Base-by-base conservation (phyloP, 1,140 invertebrate species). In the Nymphalis io region DNA sequence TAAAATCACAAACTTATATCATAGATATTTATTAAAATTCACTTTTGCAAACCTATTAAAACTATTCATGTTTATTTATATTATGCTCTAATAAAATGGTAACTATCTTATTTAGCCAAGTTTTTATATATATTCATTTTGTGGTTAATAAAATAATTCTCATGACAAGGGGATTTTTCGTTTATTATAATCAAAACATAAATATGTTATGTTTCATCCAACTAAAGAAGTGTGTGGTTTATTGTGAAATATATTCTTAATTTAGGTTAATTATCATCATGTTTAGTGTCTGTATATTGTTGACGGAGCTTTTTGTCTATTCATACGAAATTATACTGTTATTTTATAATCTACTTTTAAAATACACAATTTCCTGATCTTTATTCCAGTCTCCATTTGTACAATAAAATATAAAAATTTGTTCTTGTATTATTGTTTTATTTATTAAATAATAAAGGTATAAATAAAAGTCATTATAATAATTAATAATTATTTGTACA, bases 311-410 rank as follows among this genome's bases (percentile, higher is more conserved):
- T 70, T 79, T 81, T 81, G 70, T 81, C 72, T 81, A 74, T 82
- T 59, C 82, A 69, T 80, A 84, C 73, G 80, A 80, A 83, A 84
- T 80, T 80, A 72, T 81, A 62, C 75, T 81, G 76, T 84, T 83
- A 70, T 77, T 75, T 83, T 79, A 81, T 83, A 83, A 80, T 86
- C 60, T 83, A 83, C 75, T 83, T 69, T 81, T 84, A 83, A 82
- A 73, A 80, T 65, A 80, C 70, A 73, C n/a, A 75, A 75, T 80
- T 84, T 79, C 83, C 85, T 79, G 81, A 77, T 83, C 80, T 85
- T 83, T 82, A 90, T 90, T 90, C 87, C 88, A 90, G 78, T 88
- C 83, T 84, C 75, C 74, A 85, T 85, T 88, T 88, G 77, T 89
- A 88, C 80, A 86, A 85, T 89, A 86, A 84, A 78, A 55, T 72